Evolutionary conservation across 1,140 invertebrate genomes (phyloP).

Genomic region (Pachyrhynchus sulphureomaculatus): DNA sequence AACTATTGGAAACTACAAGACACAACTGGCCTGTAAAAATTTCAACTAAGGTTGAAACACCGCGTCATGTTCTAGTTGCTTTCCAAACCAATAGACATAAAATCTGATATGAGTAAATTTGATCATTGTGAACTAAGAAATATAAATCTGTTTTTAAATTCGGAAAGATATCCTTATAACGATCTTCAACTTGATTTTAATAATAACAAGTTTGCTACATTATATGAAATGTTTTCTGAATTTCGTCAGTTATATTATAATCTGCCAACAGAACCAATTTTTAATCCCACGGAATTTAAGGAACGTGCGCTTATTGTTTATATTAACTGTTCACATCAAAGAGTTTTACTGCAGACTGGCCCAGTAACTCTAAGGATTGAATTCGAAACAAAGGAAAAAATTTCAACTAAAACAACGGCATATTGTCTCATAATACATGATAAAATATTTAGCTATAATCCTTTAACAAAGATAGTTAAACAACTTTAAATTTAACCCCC

Average conservation of each 20-base stretch:
- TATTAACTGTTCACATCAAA: conserved; percentile 13
- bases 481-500: conserved; percentile 8
- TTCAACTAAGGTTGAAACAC: background rate
- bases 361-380: background rate
- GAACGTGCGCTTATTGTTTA: background rate
- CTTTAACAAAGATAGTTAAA: conserved; percentile 6
- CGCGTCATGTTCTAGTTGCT: background rate
- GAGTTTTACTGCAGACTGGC: background rate
- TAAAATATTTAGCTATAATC: conserved; percentile 14
- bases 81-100: background rate
- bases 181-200: conserved; percentile 8
- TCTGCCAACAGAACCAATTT: background rate
- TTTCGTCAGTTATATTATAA: background rate
- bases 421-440: conserved; percentile 13
- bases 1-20: background rate
- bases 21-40: background rate
- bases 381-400: conserved; percentile 3
- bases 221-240: conserved; percentile 15
- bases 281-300: conserved; percentile 3
- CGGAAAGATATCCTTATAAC: conserved; percentile 4
- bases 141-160: conserved; percentile 1
- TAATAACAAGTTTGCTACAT: conserved; percentile 8
- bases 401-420: background rate
- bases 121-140: background rate
- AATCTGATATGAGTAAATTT: conserved; percentile 15